phyloP scores from a whole-genome alignment of 1,140 invertebrate genomes.

The Sarcophaga peregrina region DNA sequence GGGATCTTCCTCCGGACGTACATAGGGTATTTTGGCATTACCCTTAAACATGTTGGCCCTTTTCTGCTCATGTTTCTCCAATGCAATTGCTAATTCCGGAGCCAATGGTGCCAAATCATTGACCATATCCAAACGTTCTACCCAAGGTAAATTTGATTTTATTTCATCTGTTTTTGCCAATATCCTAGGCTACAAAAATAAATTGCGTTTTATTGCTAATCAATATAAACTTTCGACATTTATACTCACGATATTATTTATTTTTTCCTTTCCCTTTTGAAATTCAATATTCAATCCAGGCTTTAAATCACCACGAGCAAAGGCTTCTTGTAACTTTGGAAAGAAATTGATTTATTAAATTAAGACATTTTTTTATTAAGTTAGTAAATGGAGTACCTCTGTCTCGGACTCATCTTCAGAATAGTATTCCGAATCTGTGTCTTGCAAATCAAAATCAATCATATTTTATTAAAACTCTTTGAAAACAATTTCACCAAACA shows the following conservation, averaged over 20 bases:
- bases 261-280: slow-evolving; percentile 70
- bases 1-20: slow-evolving; percentile 77
- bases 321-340: slow-evolving; percentile 84
- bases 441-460: slow-evolving; percentile 60
- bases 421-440: slow-evolving; percentile 57
- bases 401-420: slow-evolving; percentile 63
- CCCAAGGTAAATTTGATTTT: slow-evolving; percentile 81
- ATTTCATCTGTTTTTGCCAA: slow-evolving; percentile 80
- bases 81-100: slow-evolving; percentile 81
- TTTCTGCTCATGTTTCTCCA: slow-evolving; percentile 78
- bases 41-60: slow-evolving; percentile 76
- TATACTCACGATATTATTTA: slow-evolving; percentile 75
- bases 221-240: slow-evolving; percentile 26
- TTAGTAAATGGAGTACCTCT: slow-evolving; percentile 49
- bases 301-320: slow-evolving; percentile 82
- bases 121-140: slow-evolving; percentile 84
- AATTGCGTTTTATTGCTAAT: neutral
- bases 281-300: slow-evolving; percentile 82
- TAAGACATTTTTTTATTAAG: neutral
- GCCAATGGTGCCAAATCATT: slow-evolving; percentile 81
- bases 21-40: slow-evolving; percentile 75
- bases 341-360: neutral
- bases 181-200: slow-evolving; percentile 70
- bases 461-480: slow-evolving; percentile 44
- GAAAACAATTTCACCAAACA: neutral